Evolutionary conservation across 1,140 invertebrate species (phyloP), one percentile per base, ranked within the genome.

Genomic region (Drosophila ficusphila): DNA sequence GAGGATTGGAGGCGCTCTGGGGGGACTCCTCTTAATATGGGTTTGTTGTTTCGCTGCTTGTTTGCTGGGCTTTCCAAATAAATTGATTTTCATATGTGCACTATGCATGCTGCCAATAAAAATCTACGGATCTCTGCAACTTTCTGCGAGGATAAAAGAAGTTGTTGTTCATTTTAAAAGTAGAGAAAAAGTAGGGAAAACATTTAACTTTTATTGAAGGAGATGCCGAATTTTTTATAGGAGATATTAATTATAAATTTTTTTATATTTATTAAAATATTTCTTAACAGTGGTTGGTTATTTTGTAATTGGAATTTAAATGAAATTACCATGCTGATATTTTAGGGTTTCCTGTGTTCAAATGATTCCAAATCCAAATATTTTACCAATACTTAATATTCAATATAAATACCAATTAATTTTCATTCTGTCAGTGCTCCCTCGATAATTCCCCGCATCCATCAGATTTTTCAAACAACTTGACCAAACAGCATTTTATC

Each of bases 71-170:
- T 56, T 78, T 79, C 65, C 54, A 79, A 79, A 54, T 69, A 79
- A 85, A 85, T 85, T 83, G 79, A 74, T 71, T 82, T 70, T 36
- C 78, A 47, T 70, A 57, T 47, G 33, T 61, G 42, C 23, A 19
- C 19, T 21, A 57, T 25, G n/a, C 19, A 36, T 5, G 11, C 6
- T 18, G 23, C 12, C 36, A 31, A 44, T 56, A 29, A 27, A 36
- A 53, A 16, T 23, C 11, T 16, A 34, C 21, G 29, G 19, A 53
- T 36, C 33, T 36, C 33, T 58, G 47, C 47, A 6, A 48, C 11
- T 31, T 39, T 14, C 3, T 16, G 14, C 14, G 25, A 49, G 42
- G 42, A 34, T 31, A 25, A 36, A 23, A 27, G 18, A 27, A 23
- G 19, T 8, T 11, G 51, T 18, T 58, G 48, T 11, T n/a, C 48